These are phyloP conservation scores for Hepsetus odoe DNA, from an alignment of 2,113 vertebrate genomes.

Conservation along the genomic window DNA sequence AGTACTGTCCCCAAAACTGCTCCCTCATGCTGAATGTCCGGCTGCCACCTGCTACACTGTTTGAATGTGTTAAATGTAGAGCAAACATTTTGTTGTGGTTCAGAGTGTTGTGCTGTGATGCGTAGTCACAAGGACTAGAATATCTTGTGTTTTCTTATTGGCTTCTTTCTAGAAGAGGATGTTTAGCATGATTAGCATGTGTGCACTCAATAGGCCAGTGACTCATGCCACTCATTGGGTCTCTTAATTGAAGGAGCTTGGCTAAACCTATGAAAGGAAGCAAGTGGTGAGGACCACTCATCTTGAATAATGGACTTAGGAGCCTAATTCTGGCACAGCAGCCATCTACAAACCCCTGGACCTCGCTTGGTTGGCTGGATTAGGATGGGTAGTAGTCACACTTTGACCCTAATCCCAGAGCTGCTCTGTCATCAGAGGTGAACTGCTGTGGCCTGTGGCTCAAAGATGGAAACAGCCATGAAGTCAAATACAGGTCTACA, in stretches of 20 bases:
- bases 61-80: too few relatives aligned
- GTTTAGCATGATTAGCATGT: not conserved
- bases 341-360: not conserved
- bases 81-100: too few relatives aligned
- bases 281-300: slow-evolving; percentile 9
- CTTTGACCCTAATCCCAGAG: slow-evolving; percentile 22
- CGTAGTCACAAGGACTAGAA: not conserved
- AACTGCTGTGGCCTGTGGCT: not conserved
- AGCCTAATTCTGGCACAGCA: slow-evolving; percentile 56
- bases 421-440: slow-evolving; percentile 14
- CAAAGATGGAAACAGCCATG: not conserved
- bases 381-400: not conserved
- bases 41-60: too few relatives aligned
- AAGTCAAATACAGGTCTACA: too few relatives aligned
- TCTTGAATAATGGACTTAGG: slow-evolving; percentile 67
- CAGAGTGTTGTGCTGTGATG: too few relatives aligned
- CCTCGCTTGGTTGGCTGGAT: not conserved
- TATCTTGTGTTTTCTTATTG: too few relatives aligned
- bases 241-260: not conserved
- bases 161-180: not conserved
- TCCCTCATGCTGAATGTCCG: too few relatives aligned
- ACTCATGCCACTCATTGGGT: not conserved
- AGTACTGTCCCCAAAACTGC: too few relatives aligned
- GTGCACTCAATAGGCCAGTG: not conserved
- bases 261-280: slow-evolving; percentile 45